phyloP scores from a whole-genome alignment of 2,113 vertebrate genomes.

The Spea multiplicata region DNA sequence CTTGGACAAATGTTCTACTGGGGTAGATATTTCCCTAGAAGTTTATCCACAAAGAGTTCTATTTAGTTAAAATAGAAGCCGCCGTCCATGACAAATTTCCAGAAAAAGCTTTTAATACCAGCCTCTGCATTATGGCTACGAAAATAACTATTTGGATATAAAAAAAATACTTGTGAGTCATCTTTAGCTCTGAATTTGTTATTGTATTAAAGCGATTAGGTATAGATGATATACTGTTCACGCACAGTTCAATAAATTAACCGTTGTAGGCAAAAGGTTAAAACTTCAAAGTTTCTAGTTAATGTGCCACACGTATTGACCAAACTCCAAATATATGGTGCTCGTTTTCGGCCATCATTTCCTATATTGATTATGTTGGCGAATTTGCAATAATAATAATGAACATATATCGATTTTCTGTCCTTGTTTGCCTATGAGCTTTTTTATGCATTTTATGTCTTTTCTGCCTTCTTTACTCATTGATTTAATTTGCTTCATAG shows the following conservation, averaged over 20 bases:
- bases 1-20: too few relatives aligned
- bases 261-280: conserved; percentile 5
- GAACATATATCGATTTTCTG: conserved; percentile 77
- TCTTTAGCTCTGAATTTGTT: too few relatives aligned
- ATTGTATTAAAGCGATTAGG: too few relatives aligned
- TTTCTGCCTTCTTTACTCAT: conserved; percentile 60
- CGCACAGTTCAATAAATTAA: background rate
- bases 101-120: too few relatives aligned
- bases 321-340: conserved; percentile 69
- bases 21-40: too few relatives aligned
- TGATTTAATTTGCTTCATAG: conserved; percentile 61
- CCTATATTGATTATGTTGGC: conserved; percentile 73
- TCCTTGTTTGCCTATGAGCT: conserved; percentile 77
- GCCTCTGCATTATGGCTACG: too few relatives aligned
- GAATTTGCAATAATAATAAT: conserved; percentile 69
- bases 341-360: conserved; percentile 75
- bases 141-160: too few relatives aligned
- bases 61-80: too few relatives aligned
- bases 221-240: too few relatives aligned
- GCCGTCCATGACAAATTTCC: too few relatives aligned
- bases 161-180: too few relatives aligned
- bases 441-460: conserved; percentile 72
- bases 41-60: too few relatives aligned
- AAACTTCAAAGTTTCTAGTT: conserved; percentile 53
- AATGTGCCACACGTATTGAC: conserved; percentile 70